Evolutionary conservation across 1,140 invertebrate species (phyloP).

Genomic region (Drosophila micromelanica): DNA sequence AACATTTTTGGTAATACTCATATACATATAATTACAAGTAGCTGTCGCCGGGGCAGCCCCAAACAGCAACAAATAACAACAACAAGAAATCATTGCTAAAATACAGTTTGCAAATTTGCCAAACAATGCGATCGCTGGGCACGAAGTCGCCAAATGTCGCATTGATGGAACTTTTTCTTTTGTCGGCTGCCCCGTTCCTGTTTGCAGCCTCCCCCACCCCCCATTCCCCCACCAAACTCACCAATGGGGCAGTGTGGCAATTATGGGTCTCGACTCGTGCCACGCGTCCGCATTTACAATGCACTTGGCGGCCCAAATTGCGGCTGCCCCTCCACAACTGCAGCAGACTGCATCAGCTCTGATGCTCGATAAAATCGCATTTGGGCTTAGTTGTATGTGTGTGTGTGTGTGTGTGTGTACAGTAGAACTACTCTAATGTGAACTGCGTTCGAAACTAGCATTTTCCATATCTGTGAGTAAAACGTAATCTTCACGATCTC

Average conservation of each 20-base stretch:
- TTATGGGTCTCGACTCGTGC: conserved; percentile 67
- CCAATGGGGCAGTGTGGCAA: conserved; percentile 48
- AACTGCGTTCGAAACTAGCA: neutral
- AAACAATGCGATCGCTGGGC: conserved; percentile 74
- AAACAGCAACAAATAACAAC: neutral
- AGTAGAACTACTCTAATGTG: conserved; percentile 2
- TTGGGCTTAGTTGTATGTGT: neutral
- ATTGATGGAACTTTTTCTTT: conserved; percentile 50
- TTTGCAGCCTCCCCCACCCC: no score
- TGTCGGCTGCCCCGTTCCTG: conserved; percentile 14
- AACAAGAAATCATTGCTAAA: conserved; percentile 5
- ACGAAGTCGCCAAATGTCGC: conserved; percentile 57
- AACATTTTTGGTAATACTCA: conserved; percentile 43
- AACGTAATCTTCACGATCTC: no score
- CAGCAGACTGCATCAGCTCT: conserved; percentile 1
- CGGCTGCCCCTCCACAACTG: neutral
- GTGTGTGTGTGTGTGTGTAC: neutral
- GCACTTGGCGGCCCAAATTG: conserved; percentile 21
- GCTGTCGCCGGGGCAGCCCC: conserved; percentile 8
- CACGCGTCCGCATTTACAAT: conserved; percentile 56
- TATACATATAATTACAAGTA: conserved; percentile 49
- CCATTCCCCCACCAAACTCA: no score
- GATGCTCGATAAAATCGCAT: neutral
- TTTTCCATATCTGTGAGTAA: no score
- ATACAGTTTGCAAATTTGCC: conserved; percentile 68